phyloP scores from a whole-genome alignment of 1,140 invertebrate genomes.

The Zaprionus capensis region DNA sequence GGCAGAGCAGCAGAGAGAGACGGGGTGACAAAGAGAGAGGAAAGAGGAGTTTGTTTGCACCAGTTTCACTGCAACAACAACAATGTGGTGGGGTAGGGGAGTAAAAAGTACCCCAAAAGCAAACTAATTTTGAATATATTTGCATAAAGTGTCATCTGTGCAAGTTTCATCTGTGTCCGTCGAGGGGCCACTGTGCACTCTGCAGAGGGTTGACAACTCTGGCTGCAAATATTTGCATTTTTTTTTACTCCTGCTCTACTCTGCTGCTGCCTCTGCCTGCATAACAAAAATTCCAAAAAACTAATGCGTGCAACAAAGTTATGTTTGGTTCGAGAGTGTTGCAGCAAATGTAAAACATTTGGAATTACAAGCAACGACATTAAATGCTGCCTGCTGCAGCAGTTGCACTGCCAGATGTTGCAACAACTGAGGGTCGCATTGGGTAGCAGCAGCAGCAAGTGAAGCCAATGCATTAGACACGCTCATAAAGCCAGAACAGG shows the following conservation, averaged over 20 bases:
- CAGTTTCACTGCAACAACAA: slow-evolving; percentile 6
- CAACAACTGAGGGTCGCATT: slow-evolving; percentile 3
- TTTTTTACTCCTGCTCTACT: slow-evolving; percentile 1
- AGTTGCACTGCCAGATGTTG: slow-evolving; percentile 1
- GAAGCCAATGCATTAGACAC: slow-evolving; percentile 52
- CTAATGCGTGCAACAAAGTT: slow-evolving; percentile 53
- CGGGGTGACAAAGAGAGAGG: not conserved
- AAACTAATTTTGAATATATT: slow-evolving; percentile 80
- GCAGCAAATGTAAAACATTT: slow-evolving; percentile 63
- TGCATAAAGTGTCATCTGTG: slow-evolving; percentile 78
- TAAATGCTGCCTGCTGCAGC: slow-evolving; percentile 47
- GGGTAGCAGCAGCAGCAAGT: no score
- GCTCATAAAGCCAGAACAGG: slow-evolving; percentile 44
- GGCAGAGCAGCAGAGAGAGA: not conserved
- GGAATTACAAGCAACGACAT: slow-evolving; percentile 71
- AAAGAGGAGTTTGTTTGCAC: not conserved
- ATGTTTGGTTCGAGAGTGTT: slow-evolving; percentile 13
- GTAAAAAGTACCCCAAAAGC: slow-evolving; percentile 42
- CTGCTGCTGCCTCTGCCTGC: slow-evolving; percentile 23
- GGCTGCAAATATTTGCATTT: slow-evolving; percentile 74
- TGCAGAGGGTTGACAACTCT: slow-evolving; percentile 30
- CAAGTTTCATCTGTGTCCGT: slow-evolving; percentile 57
- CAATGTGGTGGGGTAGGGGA: not conserved
- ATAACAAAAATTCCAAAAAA: slow-evolving; percentile 65
- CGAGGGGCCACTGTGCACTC: slow-evolving; percentile 42